Evolutionary conservation across 2,797 vertebrate genomes (phyloP), one percentile per base, ranked within the genome.

Genomic region (Protonibea diacanthus): DNA sequence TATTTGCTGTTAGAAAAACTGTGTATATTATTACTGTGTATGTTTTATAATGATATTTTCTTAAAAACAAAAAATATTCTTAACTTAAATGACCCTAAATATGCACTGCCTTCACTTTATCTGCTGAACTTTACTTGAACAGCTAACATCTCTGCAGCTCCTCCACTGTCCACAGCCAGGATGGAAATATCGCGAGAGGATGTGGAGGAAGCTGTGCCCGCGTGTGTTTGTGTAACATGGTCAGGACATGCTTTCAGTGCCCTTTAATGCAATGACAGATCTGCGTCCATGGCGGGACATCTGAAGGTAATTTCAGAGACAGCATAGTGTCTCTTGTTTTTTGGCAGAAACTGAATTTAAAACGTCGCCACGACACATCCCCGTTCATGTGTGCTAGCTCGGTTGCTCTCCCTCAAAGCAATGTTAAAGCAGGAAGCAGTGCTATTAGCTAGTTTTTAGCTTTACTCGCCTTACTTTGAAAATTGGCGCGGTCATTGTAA

Each of bases 301-400:
- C 81, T 95, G 67, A 95, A 95, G 95, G 95, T 95, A 95, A 92
- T 40, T 18, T 51, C 21, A 51, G 4, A 60, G 13, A 27, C 12
- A 3, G 0, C 20, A 10, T 38, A 8, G 0, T 7, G 6, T 9
- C 2, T 14, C 27, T 14, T 8, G 1, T 8, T 42, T 58, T 58
- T 21, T 2, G 14, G 10, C 10, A 15, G 8, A 27, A 1, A 38
- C 33, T 1, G 7, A 3, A 5, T 20, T 67, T 6, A 0, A 42
- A 44, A 51, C 7, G 7, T 6, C 1, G 6, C 12, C 0, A 18
- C 4, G 18, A 2, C 12, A 18, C 1, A 12, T 0, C 1, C 8
- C 8, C 11, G 40, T 25, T 55, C 1, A 33, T 38, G 25, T 42
- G 47, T 56, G 13, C 27, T 58, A 3, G 33, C 58, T 69, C 11